Evolutionary conservation across 1,140 invertebrate genomes (phyloP), one percentile per base, ranked within the genome.

Genomic region (Pygmarrhopalites habei): DNA sequence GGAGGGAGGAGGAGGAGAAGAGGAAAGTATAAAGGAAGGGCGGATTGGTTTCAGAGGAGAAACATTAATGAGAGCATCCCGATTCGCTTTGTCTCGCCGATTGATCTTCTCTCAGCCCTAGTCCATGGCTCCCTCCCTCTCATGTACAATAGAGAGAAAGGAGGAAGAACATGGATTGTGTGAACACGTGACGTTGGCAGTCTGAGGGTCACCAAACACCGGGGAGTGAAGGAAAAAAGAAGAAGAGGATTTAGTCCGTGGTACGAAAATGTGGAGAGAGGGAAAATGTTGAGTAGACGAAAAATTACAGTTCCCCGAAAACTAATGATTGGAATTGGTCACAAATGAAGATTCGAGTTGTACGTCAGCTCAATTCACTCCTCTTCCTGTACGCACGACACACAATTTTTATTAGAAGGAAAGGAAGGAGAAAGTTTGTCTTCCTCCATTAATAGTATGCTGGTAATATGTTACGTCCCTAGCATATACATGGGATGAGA

Each of bases 251-350:
- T 46, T 46, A n/a, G n/a, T 5, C 32, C 15, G 5, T 5, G 15
- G 32, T 35, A 23, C 7, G 23, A 35, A 41, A n/a, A 57, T 28
- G 19, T 44, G 19, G 35, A 17, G 25, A 44, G n/a, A 19, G 29
- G 17, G 39, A 64, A 44, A 55, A 29, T 64, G 62, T 57, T 64
- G 62, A 59, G 14, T 10, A 58, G 49, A 53, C 32, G n/a, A 56
- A 43, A 64, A 59, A 53, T 59, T 52, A 43, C 28, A 47, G 43
- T n/a, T n/a, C n/a, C n/a, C n/a, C n/a, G 49, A 52, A 41, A 19
- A 39, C 30, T 64, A 64, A 64, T 64, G 62, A 59, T 64, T 57
- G 53, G 51, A 64, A 64, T 53, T 53, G 62, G 57, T 59, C 62
- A 29, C 44, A 59, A 64, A 64, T 64, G 62, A 58, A 59, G 49